These are phyloP conservation scores for Pharmacophagus antenor DNA, from an alignment of 2,888 invertebrate genomes.

Conservation along the genomic window DNA sequence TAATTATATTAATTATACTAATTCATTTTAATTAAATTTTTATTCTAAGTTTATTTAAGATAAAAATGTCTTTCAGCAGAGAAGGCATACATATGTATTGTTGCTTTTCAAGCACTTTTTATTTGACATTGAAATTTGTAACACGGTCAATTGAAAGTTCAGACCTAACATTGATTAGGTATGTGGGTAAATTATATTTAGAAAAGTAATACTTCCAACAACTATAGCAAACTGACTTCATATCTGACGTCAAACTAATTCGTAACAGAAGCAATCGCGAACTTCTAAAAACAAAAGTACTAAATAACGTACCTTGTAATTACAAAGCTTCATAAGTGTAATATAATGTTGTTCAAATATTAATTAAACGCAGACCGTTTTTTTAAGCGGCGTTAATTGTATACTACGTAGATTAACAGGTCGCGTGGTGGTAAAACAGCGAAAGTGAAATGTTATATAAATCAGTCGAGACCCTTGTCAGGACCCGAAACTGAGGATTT, in stretches of 20 bases:
- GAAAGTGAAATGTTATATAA: constrained; percentile 71
- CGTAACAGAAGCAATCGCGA: constrained; percentile 40
- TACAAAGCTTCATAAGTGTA: background rate
- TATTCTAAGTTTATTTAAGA: too few relatives aligned
- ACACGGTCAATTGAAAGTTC: background rate
- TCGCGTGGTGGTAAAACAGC: constrained; percentile 48
- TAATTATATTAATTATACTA: too few relatives aligned
- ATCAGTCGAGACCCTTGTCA: constrained; percentile 73
- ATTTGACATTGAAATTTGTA: background rate
- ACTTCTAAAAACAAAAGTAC: constrained; percentile 37
- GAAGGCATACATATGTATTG: too few relatives aligned
- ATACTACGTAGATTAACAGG: constrained; percentile 38
- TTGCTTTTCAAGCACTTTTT: too few relatives aligned
- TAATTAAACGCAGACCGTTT: background rate
- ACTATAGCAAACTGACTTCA: constrained; percentile 26
- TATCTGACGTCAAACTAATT: constrained; percentile 37
- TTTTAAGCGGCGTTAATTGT: background rate
- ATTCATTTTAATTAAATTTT: too few relatives aligned
- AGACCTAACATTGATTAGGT: constrained; percentile 19
- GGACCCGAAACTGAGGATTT: constrained; percentile 42
- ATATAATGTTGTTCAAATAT: background rate
- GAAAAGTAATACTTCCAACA: constrained; percentile 21
- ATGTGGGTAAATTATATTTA: constrained; percentile 1
- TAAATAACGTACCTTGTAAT: constrained; percentile 24
- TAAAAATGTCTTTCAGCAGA: too few relatives aligned